Conservation (phyloP, 2,888 invertebrate genomes). For the Catocala sponsa region DNA sequence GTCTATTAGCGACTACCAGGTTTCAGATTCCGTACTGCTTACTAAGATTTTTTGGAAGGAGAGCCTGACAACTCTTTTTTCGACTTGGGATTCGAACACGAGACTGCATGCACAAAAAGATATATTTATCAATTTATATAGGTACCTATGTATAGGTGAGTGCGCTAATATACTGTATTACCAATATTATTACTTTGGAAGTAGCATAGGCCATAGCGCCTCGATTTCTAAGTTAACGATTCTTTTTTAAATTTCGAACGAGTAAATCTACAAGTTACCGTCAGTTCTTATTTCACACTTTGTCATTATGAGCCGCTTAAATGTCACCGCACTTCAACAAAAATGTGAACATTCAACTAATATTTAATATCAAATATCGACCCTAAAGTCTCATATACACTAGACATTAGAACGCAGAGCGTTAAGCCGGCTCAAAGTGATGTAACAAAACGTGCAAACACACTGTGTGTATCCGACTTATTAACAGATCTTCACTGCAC, state of each 20-base stretch:
- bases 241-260: slow-evolving; percentile 19
- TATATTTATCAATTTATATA: too few relatives aligned
- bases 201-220: too few relatives aligned
- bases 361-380: slow-evolving; percentile 83
- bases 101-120: too few relatives aligned
- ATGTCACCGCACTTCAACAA: slow-evolving; percentile 66
- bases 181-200: too few relatives aligned
- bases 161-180: too few relatives aligned
- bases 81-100: too few relatives aligned
- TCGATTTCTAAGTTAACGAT: too few relatives aligned
- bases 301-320: slow-evolving; percentile 75
- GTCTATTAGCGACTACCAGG: too few relatives aligned
- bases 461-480: slow-evolving; percentile 77
- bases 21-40: too few relatives aligned
- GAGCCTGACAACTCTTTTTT: too few relatives aligned
- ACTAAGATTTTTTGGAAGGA: too few relatives aligned
- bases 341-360: slow-evolving; percentile 80
- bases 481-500: slow-evolving; percentile 81
- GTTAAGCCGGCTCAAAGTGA: slow-evolving; percentile 83
- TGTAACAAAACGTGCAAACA: slow-evolving; percentile 84
- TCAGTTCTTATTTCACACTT: slow-evolving; percentile 69
- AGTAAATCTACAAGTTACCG: slow-evolving; percentile 44
- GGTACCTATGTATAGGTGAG: too few relatives aligned
- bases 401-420: slow-evolving; percentile 82
- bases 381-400: slow-evolving; percentile 81